phyloP scores from a whole-genome alignment of 1,140 invertebrate species.

The Andrena cerasifolii region DNA sequence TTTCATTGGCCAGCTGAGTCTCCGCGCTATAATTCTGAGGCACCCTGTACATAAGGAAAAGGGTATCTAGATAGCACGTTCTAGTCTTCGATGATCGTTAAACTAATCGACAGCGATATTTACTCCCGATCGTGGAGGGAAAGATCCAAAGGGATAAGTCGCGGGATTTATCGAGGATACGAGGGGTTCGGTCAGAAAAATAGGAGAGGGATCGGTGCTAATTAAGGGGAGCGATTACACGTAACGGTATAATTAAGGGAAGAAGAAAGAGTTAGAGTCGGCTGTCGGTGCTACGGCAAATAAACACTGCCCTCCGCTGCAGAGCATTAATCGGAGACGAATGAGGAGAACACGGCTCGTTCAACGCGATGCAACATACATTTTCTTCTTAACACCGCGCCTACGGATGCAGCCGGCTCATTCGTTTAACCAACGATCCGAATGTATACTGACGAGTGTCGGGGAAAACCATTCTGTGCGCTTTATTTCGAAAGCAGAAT shows the following conservation, averaged over 20 bases:
- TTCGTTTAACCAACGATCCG: neutral
- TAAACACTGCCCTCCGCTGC: conserved; percentile 48
- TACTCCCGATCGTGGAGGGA: conserved; percentile 23
- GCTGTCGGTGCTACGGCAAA: conserved; percentile 73
- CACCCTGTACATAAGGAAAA: too few relatives aligned
- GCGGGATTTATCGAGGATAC: conserved; percentile 45
- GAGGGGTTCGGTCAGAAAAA: conserved; percentile 48
- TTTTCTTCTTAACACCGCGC: neutral
- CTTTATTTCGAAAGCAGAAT: neutral
- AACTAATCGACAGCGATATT: conserved; percentile 55
- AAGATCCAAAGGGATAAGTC: conserved; percentile 20
- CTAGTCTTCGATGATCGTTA: neutral
- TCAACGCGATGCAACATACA: conserved; percentile 36
- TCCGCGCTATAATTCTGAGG: too few relatives aligned
- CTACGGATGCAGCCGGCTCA: neutral
- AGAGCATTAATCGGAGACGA: conserved; percentile 42
- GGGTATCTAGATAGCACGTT: too few relatives aligned
- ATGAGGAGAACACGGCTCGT: conserved; percentile 10
- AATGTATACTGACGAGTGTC: neutral
- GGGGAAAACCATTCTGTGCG: neutral
- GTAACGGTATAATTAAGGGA: conserved; percentile 75
- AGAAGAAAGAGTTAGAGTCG: conserved; percentile 70
- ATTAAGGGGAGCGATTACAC: conserved; percentile 75
- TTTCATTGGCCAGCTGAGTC: too few relatives aligned
- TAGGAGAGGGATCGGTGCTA: conserved; percentile 68